phyloP scores from a whole-genome alignment of 2,888 invertebrate genomes.

The Platerodrilus igneus region DNA sequence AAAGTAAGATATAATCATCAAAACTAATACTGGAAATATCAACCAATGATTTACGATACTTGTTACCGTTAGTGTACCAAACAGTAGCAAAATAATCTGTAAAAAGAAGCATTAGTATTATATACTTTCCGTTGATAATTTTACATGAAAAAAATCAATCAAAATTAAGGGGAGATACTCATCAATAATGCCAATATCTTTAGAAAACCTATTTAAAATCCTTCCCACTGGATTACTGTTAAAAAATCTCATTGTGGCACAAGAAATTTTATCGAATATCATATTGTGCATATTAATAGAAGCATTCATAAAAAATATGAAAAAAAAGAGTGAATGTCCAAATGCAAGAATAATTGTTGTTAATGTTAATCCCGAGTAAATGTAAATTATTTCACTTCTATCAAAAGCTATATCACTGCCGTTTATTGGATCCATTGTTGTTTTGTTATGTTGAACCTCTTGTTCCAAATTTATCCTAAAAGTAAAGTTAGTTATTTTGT shows the following conservation, averaged over 20 bases:
- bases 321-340: constrained; percentile 39
- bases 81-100: constrained; percentile 48
- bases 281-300: constrained; percentile 41
- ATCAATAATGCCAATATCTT: constrained; percentile 55
- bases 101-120: constrained; percentile 16
- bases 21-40: constrained; percentile 57
- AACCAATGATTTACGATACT: constrained; percentile 64
- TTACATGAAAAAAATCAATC: constrained; percentile 41
- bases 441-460: constrained; percentile 33
- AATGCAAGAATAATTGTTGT: constrained; percentile 44
- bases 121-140: neutral
- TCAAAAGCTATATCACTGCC: no score
- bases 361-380: constrained; percentile 48
- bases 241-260: constrained; percentile 43
- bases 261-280: constrained; percentile 38
- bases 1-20: constrained; percentile 59
- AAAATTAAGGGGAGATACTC: constrained; percentile 53
- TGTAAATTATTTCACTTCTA: constrained; percentile 42
- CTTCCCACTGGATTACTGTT: constrained; percentile 43
- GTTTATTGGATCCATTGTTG: no score
- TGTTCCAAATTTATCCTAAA: constrained; percentile 40
- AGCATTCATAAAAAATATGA: constrained; percentile 40
- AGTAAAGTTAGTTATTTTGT: no score
- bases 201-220: constrained; percentile 46
- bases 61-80: constrained; percentile 68